These are phyloP conservation scores for Carapus acus DNA, from an alignment of 2,797 vertebrate genomes.

Conservation along the genomic window DNA sequence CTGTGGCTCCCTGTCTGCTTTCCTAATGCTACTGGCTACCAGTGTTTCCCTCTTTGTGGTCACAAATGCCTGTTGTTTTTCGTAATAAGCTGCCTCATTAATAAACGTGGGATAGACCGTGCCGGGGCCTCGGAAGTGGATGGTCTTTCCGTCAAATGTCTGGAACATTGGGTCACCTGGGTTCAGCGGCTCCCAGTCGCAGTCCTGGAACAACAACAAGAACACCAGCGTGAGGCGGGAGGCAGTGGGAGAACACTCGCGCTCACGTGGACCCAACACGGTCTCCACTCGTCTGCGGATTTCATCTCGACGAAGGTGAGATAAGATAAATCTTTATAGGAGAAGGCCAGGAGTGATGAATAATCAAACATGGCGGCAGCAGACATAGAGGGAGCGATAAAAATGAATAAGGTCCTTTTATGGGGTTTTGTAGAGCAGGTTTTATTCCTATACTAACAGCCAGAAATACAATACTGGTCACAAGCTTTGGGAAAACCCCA, in stretches of 20 bases:
- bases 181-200: constrained; percentile 91
- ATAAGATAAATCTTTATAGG: too few relatives aligned
- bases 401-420: too few relatives aligned
- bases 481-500: too few relatives aligned
- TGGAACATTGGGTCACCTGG: constrained; percentile 91
- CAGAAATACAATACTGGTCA: too few relatives aligned
- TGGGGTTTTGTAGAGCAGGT: too few relatives aligned
- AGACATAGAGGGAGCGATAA: too few relatives aligned
- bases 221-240: constrained; percentile 7
- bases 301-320: too few relatives aligned
- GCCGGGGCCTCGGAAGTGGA: constrained; percentile 78
- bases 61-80: constrained; percentile 92
- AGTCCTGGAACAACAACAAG: constrained; percentile 77
- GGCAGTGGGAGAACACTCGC: too few relatives aligned
- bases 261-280: constrained; percentile 1
- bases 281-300: constrained; percentile 26
- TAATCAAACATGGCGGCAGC: too few relatives aligned
- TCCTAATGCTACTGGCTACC: constrained; percentile 71
- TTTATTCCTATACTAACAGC: too few relatives aligned
- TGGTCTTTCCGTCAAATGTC: constrained; percentile 82
- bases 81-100: constrained; percentile 97
- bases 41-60: constrained; percentile 82
- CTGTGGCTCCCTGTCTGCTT: constrained; percentile 33
- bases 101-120: constrained; percentile 90
- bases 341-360: too few relatives aligned